Evolutionary conservation across 2,888 invertebrate genomes (phyloP), one percentile per base, ranked within the genome.

Genomic region (Tinea trinotella): DNA sequence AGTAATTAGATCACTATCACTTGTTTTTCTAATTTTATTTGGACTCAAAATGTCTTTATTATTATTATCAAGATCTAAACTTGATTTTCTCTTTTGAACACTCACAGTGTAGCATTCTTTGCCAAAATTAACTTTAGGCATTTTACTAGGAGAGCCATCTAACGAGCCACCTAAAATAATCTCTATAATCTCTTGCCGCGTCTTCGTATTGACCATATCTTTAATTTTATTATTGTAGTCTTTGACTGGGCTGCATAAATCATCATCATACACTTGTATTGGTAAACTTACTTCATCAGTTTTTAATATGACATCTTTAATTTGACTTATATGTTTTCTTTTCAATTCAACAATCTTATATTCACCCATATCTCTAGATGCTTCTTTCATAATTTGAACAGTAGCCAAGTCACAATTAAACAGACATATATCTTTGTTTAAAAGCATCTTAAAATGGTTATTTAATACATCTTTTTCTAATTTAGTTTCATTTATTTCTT

Each of bases 121-220:
- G 17, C 74, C 74, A 52, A 80, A 80, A 55, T 80, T 79, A 57
- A 83, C 81, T 9, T 62, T 70, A 1, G 84, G 82, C 70, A 78
- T 73, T 58, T 75, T 71, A 20, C 63, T 71, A 0, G 71, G 64
- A 0, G 71, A 69, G 18, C 68, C 67, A 15, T 76, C 59, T 52
- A 70, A 58, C 10, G 65, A 64, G 22, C 67, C 74, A n/a, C 87
- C 87, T 13, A 87, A 71, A 59, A 87, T 87, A 10, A 87, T 87
- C 55, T 87, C 85, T 82, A 87, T 77, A 2, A 87, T 81, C 66
- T 87, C 74, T 61, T 82, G 76, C 9, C 82, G 64, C 0, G 86
- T 84, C 13, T 85, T 79, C 49, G 74, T 81, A 15, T 76, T 80
- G 0, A 86, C 76, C 75, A 79, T 82, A 54, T 86, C 83, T 61